Percentiles rank a stretch among this genome's conserved stretches.
phyloP scores from a whole-genome alignment of 2,113 vertebrate species.

The Gadus chalcogrammus region DNA sequence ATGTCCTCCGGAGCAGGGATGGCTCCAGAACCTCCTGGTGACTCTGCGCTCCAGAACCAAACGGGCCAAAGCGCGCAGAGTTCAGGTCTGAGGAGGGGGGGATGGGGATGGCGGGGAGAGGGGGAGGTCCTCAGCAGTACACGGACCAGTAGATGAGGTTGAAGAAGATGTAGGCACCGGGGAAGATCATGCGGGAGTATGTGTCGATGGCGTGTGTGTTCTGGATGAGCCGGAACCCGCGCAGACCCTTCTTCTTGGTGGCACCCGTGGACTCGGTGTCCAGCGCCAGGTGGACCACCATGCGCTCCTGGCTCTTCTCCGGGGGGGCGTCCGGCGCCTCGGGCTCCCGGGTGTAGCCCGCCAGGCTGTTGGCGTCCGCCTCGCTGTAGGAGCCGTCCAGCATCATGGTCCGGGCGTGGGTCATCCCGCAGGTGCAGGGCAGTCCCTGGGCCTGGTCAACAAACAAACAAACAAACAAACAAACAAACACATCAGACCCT shows the following conservation, averaged over 20 bases:
- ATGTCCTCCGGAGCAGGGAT: background rate
- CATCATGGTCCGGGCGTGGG: conserved; percentile 83
- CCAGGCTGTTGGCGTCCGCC: conserved; percentile 85
- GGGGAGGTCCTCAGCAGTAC: conserved; percentile 77
- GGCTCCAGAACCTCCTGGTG: too few species aligned
- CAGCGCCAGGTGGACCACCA: conserved; percentile 83
- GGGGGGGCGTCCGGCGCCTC: conserved; percentile 74
- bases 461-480: too few species aligned
- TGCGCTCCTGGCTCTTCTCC: conserved; percentile 85
- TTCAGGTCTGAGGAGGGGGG: too few species aligned
- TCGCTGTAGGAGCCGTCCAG: conserved; percentile 86
- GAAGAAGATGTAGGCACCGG: conserved; percentile 90
- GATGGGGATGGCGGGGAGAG: too few species aligned
- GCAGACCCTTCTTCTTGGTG: conserved; percentile 80
- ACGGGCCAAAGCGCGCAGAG: too few species aligned
- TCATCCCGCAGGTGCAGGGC: conserved; percentile 81
- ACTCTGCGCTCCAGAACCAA: too few species aligned
- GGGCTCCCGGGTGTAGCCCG: conserved; percentile 80
- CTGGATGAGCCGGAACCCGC: conserved; percentile 82
- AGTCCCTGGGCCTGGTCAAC: conserved; percentile 67
- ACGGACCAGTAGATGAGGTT: conserved; percentile 96
- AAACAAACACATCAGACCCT: too few species aligned
- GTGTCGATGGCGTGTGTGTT: conserved; percentile 92
- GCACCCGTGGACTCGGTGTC: conserved; percentile 74
- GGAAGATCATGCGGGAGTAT: conserved; percentile 92